Conservation (phyloP, 1,140 invertebrate species). For the Calycopis cecrops region DNA sequence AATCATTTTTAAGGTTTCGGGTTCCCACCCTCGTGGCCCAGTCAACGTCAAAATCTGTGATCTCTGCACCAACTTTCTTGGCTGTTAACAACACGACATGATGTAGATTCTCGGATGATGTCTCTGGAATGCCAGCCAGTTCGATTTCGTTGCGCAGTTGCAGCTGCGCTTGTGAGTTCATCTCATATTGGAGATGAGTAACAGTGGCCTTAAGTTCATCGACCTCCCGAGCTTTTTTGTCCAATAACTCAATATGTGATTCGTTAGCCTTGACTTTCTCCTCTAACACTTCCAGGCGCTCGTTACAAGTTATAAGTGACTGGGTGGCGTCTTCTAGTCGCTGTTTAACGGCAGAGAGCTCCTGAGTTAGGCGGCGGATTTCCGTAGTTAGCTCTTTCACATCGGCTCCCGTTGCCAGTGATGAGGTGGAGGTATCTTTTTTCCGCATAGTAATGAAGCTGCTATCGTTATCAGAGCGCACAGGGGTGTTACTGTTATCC, state of each 20-base stretch:
- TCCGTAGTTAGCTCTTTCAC: constrained; percentile 14
- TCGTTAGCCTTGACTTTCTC: constrained; percentile 11
- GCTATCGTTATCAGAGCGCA: not conserved
- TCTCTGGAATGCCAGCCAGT: constrained; percentile 13
- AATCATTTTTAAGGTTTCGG: not conserved
- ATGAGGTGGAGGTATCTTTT: not conserved
- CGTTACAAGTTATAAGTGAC: constrained; percentile 18
- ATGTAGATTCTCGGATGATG: not conserved
- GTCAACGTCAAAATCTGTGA: constrained; percentile 11
- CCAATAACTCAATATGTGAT: constrained; percentile 10
- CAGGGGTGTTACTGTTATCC: constrained; percentile 4
- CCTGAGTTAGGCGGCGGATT: constrained; percentile 12
- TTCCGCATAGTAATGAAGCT: not conserved
- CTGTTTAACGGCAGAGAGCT: constrained; percentile 15
- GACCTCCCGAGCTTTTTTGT: constrained; percentile 6
- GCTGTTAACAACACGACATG: not conserved
- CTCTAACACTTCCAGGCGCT: constrained; percentile 13
- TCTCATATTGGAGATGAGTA: constrained; percentile 1
- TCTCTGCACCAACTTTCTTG: not conserved
- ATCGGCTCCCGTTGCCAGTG: not conserved
- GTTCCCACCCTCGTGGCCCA: constrained; percentile 5
- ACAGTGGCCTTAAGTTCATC: constrained; percentile 16
- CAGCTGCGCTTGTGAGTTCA: not conserved
- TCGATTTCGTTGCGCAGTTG: constrained; percentile 11
- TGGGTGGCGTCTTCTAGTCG: constrained; percentile 18